phyloP scores from a whole-genome alignment of 2,113 vertebrate species.

The Forbesichthys agassizii region DNA sequence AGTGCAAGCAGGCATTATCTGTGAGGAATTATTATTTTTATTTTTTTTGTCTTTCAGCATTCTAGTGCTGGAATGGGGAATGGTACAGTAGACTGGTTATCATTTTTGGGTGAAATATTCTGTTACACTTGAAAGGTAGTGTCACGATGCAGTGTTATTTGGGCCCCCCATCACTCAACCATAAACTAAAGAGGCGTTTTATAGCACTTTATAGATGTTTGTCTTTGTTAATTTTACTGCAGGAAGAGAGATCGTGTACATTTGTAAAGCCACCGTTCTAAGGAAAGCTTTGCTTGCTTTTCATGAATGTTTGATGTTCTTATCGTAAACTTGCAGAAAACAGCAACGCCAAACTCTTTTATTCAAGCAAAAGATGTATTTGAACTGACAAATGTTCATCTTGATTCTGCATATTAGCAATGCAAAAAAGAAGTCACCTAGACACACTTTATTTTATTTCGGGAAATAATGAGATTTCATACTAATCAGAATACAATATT shows the following conservation, averaged over 20 bases:
- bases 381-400: too few species aligned
- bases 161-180: neutral
- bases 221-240: neutral
- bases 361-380: too few species aligned
- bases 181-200: conserved; percentile 10
- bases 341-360: too few species aligned
- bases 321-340: too few species aligned
- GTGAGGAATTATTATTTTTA: neutral
- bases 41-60: neutral
- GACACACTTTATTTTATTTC: too few species aligned
- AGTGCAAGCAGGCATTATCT: neutral
- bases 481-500: too few species aligned
- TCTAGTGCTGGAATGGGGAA: neutral
- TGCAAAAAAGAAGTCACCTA: too few species aligned
- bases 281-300: too few species aligned
- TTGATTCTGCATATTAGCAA: too few species aligned
- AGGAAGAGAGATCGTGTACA: conserved; percentile 13
- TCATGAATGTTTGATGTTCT: too few species aligned
- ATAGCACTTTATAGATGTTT: conserved; percentile 49
- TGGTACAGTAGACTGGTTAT: neutral
- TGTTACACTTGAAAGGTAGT: neutral
- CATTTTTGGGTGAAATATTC: neutral
- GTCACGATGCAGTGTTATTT: too few species aligned
- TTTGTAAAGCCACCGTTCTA: conserved; percentile 1
- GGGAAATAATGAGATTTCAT: too few species aligned